Conservation (phyloP, 2,797 vertebrate species). For the Spinus pinus region DNA sequence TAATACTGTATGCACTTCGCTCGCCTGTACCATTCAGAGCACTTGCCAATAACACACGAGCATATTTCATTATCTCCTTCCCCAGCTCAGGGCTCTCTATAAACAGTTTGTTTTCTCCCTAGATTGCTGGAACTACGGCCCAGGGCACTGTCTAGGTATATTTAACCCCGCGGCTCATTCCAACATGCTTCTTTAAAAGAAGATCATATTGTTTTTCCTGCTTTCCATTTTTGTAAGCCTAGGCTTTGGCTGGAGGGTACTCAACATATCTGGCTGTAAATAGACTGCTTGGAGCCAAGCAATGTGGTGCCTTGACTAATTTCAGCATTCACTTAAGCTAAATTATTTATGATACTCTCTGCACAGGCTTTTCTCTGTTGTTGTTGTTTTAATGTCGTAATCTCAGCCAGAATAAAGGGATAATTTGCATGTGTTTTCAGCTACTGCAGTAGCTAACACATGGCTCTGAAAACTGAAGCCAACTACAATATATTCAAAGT, state of each 20-base stretch:
- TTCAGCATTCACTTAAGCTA: conserved; percentile 79
- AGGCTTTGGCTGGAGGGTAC: conserved; percentile 66
- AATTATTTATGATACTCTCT: conserved; percentile 78
- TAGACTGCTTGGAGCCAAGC: conserved; percentile 74
- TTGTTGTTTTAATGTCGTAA: conserved; percentile 51
- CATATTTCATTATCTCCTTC: conserved; percentile 67
- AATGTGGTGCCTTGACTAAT: conserved; percentile 75
- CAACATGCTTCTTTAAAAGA: conserved; percentile 68
- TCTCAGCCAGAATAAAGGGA: conserved; percentile 46
- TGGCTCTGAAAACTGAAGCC: neutral
- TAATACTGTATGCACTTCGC: conserved; percentile 72
- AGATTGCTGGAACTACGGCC: conserved; percentile 36
- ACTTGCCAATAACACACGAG: conserved; percentile 59
- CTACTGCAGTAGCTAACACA: conserved; percentile 46
- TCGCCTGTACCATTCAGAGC: conserved; percentile 43
- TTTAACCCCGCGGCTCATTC: conserved; percentile 68
- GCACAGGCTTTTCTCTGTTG: conserved; percentile 21
- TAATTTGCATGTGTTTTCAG: conserved; percentile 51
- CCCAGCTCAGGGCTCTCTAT: conserved; percentile 27
- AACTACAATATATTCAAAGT: conserved; percentile 26
- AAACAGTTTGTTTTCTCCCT: conserved; percentile 48
- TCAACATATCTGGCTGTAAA: conserved; percentile 75
- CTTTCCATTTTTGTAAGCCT: conserved; percentile 74
- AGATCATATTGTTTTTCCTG: conserved; percentile 73
- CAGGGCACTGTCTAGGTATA: conserved; percentile 66